Percentiles rank a stretch among this genome's conserved stretches.
Evolutionary conservation across 2,797 vertebrate genomes (phyloP).

Genomic region (Galagoides demidoff): DNA sequence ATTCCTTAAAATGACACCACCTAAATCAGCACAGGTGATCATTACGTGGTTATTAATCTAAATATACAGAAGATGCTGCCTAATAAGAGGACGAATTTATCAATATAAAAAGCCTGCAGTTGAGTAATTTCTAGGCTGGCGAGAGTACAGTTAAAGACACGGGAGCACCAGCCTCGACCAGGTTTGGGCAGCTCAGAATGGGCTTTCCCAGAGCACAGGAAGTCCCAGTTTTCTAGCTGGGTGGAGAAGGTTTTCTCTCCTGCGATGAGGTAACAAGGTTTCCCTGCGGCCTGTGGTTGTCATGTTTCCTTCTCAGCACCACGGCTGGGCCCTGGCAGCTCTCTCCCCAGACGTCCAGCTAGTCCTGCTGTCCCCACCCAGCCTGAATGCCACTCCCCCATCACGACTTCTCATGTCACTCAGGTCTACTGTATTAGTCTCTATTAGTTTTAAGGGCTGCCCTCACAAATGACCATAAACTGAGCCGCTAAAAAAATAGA

Average conservation of each 20-base stretch:
- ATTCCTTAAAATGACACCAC: constrained; percentile 82
- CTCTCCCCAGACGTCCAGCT: not conserved
- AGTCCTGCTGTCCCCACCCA: not conserved
- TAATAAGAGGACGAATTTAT: constrained; percentile 62
- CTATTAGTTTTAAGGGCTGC: not conserved
- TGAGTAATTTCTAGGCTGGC: constrained; percentile 66
- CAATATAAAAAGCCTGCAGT: constrained; percentile 47
- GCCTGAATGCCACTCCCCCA: too few relatives aligned
- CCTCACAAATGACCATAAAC: rapidly evolving
- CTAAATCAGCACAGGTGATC: constrained; percentile 85
- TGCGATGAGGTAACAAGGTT: not conserved
- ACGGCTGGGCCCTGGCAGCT: not conserved
- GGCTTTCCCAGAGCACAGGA: not conserved
- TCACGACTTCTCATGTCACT: not conserved
- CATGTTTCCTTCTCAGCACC: not conserved
- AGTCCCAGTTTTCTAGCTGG: not conserved
- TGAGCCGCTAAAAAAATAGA: rapidly evolving
- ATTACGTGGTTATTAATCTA: constrained; percentile 80
- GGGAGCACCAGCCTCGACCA: constrained; percentile 45
- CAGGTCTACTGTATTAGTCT: not conserved
- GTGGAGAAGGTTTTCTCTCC: not conserved
- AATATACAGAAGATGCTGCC: constrained; percentile 72
- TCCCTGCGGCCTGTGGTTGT: not conserved
- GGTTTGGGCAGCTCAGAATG: constrained; percentile 69
- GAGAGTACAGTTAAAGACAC: constrained; percentile 22